Evolutionary conservation across 2,888 invertebrate genomes (phyloP), one percentile per base, ranked within the genome.

Genomic region (Spodoptera picta): DNA sequence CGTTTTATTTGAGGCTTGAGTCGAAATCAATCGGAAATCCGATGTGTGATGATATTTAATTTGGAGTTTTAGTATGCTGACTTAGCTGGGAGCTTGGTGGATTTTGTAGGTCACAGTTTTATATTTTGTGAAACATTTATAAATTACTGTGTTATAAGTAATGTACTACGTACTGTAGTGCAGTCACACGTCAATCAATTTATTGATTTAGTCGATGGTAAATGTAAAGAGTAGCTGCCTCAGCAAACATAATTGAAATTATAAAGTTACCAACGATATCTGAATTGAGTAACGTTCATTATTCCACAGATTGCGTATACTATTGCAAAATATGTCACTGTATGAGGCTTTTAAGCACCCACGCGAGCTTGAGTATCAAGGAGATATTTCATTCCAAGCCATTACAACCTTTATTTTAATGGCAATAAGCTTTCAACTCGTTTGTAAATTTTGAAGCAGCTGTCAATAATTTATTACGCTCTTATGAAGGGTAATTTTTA

Each of bases 301-400:
- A 87, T 87, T 83, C 81, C 80, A 79, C 79, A 76, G 82, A 83
- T 89, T 90, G 86, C 85, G 83, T 84, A 87, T 85, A 80, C 72
- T 72, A 79, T 90, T 89, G 86, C 86, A 83, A 87, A 90, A 90
- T 83, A 76, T 84, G 84, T 83, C 79, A 78, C 80, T 81, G 78
- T 79, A 74, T 78, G 77, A 83, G 82, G 77, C 81, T 83, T 77
- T 77, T 82, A 76, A 73, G 81, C 85, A 83, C 90, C 91, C 88
- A 90, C 91, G 83, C 86, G 65, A 57, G 68, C 70, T 65, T 72
- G 71, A 69, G 75, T 69, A 71, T 75, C 79, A 79, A 78, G 81
- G 83, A 82, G 80, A 80, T 65, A 79, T 78, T 76, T 58, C 50
- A 59, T 57, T 69, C 10, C 61, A 60, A 41, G 55, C 66, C 24